Base-by-base conservation (phyloP, 2,888 invertebrate genomes). In the Andrena chrysosceles region DNA sequence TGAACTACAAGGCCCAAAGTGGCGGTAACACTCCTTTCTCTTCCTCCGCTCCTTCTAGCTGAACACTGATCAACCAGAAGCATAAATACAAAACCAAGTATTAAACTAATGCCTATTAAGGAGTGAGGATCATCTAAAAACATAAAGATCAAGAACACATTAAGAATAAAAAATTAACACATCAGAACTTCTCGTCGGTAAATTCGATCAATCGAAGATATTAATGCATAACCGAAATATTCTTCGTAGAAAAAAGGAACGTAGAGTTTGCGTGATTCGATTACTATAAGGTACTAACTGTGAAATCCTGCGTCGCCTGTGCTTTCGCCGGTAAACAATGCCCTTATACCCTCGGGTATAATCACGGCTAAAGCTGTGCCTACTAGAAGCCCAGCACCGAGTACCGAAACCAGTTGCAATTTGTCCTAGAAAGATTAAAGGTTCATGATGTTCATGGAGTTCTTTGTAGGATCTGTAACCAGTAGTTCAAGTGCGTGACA, bases 321-420 rank as follows among this genome's bases (percentile, higher is more conserved):
- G 33, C 77, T 73, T 66, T 89, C 91, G 48, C 93, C 85, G 91
- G 90, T 83, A 92, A 95, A 96, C 68, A 98, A 93, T 0, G 98
- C 96, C 79, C 98, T 95, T n/a, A 99, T 98, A 6, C 99, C 99
- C 95, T 99, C 99, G 0, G 99, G 99, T 89, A 99, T 99, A 74
- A 99, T 99, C 0, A 99, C 99, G 5, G 99, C 98, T 48, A 99
- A 94, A 0, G 99, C 99, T 35, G 99, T 99, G 1, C 99, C 99
- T 0, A 99, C 99, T 0, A 99, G 95, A 7, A 99, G 95, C 0
- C 99, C 99, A 7, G 99, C 99, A 71, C 99, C 99, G 85, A 99
- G 96, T 16, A 99, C 97, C 35, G 99, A 99, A 49, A 99, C 97
- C 91, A 98, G 96, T 92, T 99, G 98, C 48, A 99, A 95, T 94